Percentiles rank a stretch among this genome's conserved stretches.
Evolutionary conservation across 2,113 vertebrate genomes (phyloP).

Genomic region (Trichomycterus rosablanca): DNA sequence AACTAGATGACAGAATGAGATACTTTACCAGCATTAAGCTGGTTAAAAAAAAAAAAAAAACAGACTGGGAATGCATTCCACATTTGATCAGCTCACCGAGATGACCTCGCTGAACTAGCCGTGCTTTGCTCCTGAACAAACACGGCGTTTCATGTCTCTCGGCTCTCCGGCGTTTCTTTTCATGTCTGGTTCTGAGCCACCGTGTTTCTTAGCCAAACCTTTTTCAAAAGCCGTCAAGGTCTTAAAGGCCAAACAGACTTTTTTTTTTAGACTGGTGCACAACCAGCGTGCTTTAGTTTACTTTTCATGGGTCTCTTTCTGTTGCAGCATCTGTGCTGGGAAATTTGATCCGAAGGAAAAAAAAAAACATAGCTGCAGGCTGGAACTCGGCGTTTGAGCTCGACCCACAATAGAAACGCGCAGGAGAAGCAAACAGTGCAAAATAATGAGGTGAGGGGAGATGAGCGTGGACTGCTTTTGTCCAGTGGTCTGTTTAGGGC

Average conservation of each 20-base stretch:
- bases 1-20: constrained; percentile 42
- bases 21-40: constrained; percentile 43
- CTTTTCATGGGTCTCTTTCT: constrained; percentile 31
- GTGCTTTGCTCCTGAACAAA: constrained; percentile 14
- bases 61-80: constrained; percentile 30
- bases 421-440: constrained; percentile 26
- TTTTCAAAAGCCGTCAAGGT: constrained; percentile 30
- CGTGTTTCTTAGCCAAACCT: constrained; percentile 18
- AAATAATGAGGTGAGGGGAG: constrained; percentile 22
- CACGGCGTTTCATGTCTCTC: constrained; percentile 32
- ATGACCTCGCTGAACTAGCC: constrained; percentile 42
- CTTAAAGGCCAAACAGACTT: constrained; percentile 27
- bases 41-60: background rate
- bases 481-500: constrained; percentile 9
- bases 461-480: constrained; percentile 7
- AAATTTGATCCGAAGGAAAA: constrained; percentile 24
- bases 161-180: constrained; percentile 22
- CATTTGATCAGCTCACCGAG: constrained; percentile 40
- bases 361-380: constrained; percentile 38
- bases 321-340: constrained; percentile 34
- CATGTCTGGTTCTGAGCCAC: constrained; percentile 23
- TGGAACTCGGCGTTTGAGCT: constrained; percentile 12
- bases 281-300: constrained; percentile 22
- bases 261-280: constrained; percentile 3
- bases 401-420: constrained; percentile 28